Base-by-base conservation (phyloP, 2,113 vertebrate genomes). In the Myanophis thanlyinensis region DNA sequence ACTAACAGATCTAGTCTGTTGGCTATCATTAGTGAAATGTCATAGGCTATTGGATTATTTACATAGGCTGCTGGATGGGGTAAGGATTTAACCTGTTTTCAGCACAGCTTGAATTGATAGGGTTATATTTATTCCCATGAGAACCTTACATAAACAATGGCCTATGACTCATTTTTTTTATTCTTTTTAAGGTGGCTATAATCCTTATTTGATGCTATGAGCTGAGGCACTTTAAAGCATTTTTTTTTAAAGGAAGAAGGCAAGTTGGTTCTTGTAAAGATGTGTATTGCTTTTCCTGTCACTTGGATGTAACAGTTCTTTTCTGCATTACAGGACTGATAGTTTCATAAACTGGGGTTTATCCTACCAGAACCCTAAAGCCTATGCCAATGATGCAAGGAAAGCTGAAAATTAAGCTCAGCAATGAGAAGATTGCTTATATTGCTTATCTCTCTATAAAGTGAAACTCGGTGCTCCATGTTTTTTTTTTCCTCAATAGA, bases 121-220 rank as follows among this genome's bases (percentile, higher is more conserved):
- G 87, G 27, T 49, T 87, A 92, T 73, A 88, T n/a, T 95, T 96
- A 84, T 96, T 97, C 97, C 96, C 96, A 96, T 0, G 96, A 97
- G 96, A 97, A 97, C 96, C 96, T 93, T 93, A 73, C 91, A 93
- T 93, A 88, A 93, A 91, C 89, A 92, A 95, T 51, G 92, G 46
- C 67, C 93, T 93, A 92, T 96, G 96, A 97, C 85, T 97, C 96
- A 97, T 93, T 84, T 91, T 96, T 94, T 93, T 95, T n/a, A 93
- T 93, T 93, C 93, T 95, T 85, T 87, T 54, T 94, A 96, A 93
- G 95, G 62, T 94, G 89, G 25, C 67, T 0, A 2, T 80, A 35
- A 90, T 96, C 95, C 90, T 89, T 90, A 91, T 0, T 52, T 0
- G 0, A 89, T 93, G 94, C 90, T 93, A 87, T 93, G 94, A 84